Percentiles rank a stretch among this genome's conserved stretches.
Evolutionary conservation across 1,140 invertebrate genomes (phyloP).

Genomic region (Leptonema lineaticorne): DNA sequence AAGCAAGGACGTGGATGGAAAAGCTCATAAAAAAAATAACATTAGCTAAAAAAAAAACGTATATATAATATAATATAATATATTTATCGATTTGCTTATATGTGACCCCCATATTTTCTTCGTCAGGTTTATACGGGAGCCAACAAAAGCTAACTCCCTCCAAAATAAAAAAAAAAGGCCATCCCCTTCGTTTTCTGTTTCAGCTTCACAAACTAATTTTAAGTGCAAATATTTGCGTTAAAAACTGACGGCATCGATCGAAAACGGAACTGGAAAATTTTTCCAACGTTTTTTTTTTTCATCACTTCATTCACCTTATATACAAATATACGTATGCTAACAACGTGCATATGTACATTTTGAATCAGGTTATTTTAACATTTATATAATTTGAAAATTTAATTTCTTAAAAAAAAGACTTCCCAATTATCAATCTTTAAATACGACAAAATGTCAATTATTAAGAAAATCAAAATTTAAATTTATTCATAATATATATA

Average conservation of each 20-base stretch:
- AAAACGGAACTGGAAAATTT: background rate
- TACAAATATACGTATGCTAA: too few species aligned
- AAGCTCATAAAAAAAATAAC: background rate
- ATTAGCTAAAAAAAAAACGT: background rate
- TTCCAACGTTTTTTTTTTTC: background rate
- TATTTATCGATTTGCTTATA: background rate
- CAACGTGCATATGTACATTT: too few species aligned
- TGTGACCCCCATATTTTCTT: background rate
- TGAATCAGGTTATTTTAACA: too few species aligned
- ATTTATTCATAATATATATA: too few species aligned
- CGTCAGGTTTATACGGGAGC: background rate
- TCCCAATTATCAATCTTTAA: too few species aligned
- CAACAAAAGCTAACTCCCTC: background rate
- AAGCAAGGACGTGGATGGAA: background rate
- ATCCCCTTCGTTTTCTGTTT: background rate
- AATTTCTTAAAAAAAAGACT: too few species aligned
- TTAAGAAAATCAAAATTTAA: too few species aligned
- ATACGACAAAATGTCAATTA: too few species aligned
- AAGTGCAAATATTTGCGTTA: constrained; percentile 6
- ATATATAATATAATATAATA: background rate
- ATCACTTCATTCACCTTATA: background rate
- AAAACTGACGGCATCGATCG: constrained; percentile 1
- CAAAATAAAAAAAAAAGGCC: too few species aligned
- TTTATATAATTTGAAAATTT: too few species aligned
- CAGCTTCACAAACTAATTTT: background rate